Percentiles rank a stretch among this genome's conserved stretches.
Conservation (phyloP, 1,140 invertebrate species). For the Yoshiicerus persimilis region DNA sequence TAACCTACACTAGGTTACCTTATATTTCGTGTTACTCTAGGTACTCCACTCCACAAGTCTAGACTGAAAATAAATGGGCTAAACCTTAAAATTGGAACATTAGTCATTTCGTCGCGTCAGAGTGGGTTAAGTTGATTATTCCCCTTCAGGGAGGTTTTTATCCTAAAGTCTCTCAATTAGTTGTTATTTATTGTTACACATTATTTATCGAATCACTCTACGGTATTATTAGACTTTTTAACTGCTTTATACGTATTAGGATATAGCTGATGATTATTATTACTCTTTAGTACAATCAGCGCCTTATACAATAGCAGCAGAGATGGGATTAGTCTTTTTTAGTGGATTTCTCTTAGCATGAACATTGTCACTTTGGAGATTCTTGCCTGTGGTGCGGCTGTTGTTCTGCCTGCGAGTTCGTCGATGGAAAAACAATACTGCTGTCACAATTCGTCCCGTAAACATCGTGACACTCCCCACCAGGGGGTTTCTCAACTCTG, state of each 20-base stretch:
- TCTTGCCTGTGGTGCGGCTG: conserved; percentile 55
- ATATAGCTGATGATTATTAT: neutral
- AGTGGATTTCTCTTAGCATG: neutral
- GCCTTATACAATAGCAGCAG: neutral
- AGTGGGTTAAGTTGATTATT: neutral
- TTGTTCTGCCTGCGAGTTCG: neutral
- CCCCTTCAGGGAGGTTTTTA: neutral
- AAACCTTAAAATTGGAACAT: neutral
- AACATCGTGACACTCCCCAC: conserved; percentile 58
- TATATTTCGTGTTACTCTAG: neutral
- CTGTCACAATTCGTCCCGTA: conserved; percentile 55
- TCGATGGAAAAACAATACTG: conserved; percentile 33
- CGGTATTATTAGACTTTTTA: neutral
- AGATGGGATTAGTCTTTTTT: neutral
- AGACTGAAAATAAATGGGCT: neutral
- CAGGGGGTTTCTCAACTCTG: conserved; percentile 54
- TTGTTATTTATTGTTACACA: neutral
- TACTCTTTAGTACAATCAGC: neutral
- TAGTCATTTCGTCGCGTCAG: neutral
- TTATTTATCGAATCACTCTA: neutral
- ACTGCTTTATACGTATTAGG: neutral
- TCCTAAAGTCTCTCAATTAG: neutral
- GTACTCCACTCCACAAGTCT: neutral
- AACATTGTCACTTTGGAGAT: neutral
- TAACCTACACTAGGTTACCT: neutral